Base-by-base conservation (phyloP, 2,888 invertebrate genomes). In the Sinodicranocentrus sp. region DNA sequence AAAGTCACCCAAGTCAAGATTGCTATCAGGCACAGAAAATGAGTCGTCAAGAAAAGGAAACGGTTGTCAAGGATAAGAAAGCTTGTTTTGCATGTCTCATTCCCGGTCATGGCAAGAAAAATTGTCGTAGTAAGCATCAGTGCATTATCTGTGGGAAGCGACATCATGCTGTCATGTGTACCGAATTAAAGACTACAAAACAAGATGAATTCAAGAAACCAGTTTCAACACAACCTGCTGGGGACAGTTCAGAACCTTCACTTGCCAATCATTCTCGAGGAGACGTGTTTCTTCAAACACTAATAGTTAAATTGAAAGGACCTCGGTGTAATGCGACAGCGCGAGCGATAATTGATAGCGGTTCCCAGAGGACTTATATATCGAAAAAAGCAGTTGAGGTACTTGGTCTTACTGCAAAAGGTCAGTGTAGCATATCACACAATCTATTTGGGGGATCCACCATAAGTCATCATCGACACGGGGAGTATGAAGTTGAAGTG, bases 321-420 rank as follows among this genome's bases (percentile, higher is more conserved):
- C 19, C n/a, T 2, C 21, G 33, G 0, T 1, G 23, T 26, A 85
- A 25, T n/a, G n/a, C 61, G 28, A 65, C 19, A 1, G 86, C 86
- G 1, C 72, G 89, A 19, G 87, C 82, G 8, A 67, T 89, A 2
- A 70, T 89, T 21, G 89, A 89, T 67, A 65, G 77, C 0, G 89
- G 89, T 0, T 89, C 88, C 1, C 88, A 89, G n/a, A 26, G 85
- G 17, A 89, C 88, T 0, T 89, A 89, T 63, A 79, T 89, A 44
- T 71, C 87, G 0, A 59, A 82, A 8, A 73, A 83, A 23, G 71
- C 86, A 17, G 89, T 85, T 1, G 39, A 84, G 10, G 82, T 80
- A 6, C 44, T 89, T 26, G 86, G 82, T 1, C 87, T 88, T 52
- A 33, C 80, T 23, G 33, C 79, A n/a, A 79, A 72, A 5, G 87